Conservation (phyloP, 2,888 invertebrate species). For the Tetheella fluctuosa region DNA sequence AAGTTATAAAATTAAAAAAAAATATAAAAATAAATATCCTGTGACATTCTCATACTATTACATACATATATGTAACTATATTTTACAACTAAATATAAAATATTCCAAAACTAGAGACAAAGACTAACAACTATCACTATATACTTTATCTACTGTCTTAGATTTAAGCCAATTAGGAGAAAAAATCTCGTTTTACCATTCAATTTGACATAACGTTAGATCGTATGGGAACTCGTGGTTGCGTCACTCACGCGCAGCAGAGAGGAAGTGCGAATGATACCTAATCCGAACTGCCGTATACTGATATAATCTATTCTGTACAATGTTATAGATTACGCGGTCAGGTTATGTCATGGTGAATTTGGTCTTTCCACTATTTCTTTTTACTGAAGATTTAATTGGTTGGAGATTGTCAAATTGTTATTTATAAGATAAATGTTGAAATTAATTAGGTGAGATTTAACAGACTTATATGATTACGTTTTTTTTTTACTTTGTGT, state of each 20-base stretch:
- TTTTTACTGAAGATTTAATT: constrained; percentile 5
- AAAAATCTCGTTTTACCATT: constrained; percentile 27
- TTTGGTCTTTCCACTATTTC: background rate
- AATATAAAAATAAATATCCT: no score
- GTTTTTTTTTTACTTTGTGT: no score
- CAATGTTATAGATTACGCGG: constrained; percentile 12
- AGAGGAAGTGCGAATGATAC: constrained; percentile 70
- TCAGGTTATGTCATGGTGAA: constrained; percentile 2
- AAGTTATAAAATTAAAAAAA: no score
- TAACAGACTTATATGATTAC: background rate
- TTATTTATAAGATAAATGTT: constrained; percentile 2
- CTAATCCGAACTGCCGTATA: constrained; percentile 46
- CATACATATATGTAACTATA: no score
- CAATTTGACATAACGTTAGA: constrained; percentile 31
- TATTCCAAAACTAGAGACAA: no score
- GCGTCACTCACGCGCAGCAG: constrained; percentile 39
- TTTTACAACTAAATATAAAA: no score
- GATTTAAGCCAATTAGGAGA: constrained; percentile 20
- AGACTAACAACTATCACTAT: no score
- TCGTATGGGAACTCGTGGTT: constrained; percentile 59
- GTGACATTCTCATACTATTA: no score
- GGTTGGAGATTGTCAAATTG: constrained; percentile 8
- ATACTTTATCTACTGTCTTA: background rate
- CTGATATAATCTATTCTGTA: constrained; percentile 7
- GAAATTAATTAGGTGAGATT: background rate